phyloP scores from a whole-genome alignment of 23 tunicate genomes.

The Botrylloides violaceus region DNA sequence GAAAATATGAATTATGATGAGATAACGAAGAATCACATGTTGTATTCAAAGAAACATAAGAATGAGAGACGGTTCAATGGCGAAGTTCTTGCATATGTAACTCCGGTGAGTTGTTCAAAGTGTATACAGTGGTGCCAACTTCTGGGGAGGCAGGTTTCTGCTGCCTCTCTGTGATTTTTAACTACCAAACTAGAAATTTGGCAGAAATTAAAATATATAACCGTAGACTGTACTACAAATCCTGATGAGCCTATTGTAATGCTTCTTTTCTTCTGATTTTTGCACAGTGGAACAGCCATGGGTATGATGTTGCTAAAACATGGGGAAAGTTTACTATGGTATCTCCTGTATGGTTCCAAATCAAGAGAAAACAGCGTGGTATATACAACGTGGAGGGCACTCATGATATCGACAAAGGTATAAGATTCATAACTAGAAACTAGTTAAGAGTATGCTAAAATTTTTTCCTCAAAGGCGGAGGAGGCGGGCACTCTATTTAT shows the following conservation, averaged over 20 bases:
- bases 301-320: conserved; percentile 88
- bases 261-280: background rate
- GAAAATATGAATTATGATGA: conserved; percentile 39
- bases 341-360: conserved; percentile 97
- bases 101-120: conserved; percentile 83
- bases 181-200: too few relatives aligned
- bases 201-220: background rate
- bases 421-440: too few relatives aligned
- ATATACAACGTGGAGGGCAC: conserved; percentile 78
- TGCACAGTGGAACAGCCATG: conserved; percentile 94
- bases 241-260: background rate
- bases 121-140: too few relatives aligned
- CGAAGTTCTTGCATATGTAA: conserved; percentile 68
- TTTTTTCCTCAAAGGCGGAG: too few relatives aligned
- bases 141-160: too few relatives aligned
- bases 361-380: conserved; percentile 81
- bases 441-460: too few relatives aligned
- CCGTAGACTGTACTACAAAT: background rate
- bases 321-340: conserved; percentile 89
- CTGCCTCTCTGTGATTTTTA: too few relatives aligned
- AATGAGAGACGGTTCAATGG: conserved; percentile 41
- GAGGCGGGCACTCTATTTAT: too few relatives aligned
- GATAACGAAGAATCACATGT: conserved; percentile 44
- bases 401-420: conserved; percentile 92
- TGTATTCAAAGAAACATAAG: conserved; percentile 44